Evolutionary conservation across 64 coral and sea anemone species (phyloP).

Genomic region (Pocillopora damicornis): DNA sequence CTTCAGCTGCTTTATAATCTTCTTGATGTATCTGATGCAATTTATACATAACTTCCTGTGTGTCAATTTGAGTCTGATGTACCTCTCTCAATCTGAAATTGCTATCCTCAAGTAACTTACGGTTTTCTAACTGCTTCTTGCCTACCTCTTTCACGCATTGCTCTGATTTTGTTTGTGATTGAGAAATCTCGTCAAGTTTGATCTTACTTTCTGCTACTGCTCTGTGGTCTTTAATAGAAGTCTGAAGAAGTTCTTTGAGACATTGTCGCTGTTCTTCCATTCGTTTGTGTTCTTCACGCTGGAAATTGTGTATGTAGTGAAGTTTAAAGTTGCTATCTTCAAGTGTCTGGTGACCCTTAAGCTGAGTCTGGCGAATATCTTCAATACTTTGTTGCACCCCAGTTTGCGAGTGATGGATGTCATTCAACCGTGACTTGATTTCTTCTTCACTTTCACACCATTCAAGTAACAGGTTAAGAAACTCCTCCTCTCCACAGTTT

Average conservation of each 20-base stretch:
- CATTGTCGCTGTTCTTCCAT: too few relatives aligned
- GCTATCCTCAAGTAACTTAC: background rate
- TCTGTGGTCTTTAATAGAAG: too few relatives aligned
- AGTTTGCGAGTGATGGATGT: background rate
- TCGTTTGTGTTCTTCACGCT: too few relatives aligned
- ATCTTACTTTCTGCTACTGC: too few relatives aligned
- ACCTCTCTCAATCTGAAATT: background rate
- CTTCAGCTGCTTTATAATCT: background rate
- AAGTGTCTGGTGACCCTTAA: background rate
- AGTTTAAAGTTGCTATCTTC: too few relatives aligned
- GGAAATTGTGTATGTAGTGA: too few relatives aligned
- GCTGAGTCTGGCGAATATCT: background rate
- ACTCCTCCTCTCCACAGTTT: slow-evolving; percentile 34
- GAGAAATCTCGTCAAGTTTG: too few relatives aligned
- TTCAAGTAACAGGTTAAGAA: slow-evolving; percentile 15
- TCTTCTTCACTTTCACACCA: slow-evolving; percentile 29
- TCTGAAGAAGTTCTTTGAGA: too few relatives aligned
- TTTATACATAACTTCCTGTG: slow-evolving; percentile 2
- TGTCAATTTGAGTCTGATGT: slow-evolving; percentile 7
- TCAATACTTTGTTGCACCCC: background rate
- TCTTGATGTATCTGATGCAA: too few relatives aligned
- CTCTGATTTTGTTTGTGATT: too few relatives aligned
- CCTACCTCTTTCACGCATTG: background rate
- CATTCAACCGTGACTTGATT: background rate
- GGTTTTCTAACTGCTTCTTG: background rate